phyloP scores from a whole-genome alignment of 2,113 vertebrate genomes.

The Bujurquina vittata region DNA sequence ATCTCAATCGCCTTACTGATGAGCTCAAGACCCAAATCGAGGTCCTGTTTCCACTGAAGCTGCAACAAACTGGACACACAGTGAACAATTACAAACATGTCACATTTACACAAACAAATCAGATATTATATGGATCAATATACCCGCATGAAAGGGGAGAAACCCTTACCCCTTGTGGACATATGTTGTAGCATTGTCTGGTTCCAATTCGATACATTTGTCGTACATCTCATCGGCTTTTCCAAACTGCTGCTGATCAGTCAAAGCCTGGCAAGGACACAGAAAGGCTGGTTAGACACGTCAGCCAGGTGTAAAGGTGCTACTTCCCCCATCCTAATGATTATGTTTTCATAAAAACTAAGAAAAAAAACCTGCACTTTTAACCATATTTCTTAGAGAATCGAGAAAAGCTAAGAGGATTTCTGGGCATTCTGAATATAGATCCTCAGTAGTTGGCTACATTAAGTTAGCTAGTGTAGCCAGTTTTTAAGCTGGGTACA shows the following conservation, averaged over 20 bases:
- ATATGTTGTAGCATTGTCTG: constrained; percentile 97
- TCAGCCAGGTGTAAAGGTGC: too few relatives aligned
- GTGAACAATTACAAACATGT: background rate
- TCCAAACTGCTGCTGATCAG: constrained; percentile 98
- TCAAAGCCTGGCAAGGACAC: constrained; percentile 86
- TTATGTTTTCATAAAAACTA: background rate
- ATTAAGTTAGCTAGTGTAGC: background rate
- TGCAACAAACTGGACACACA: constrained; percentile 89
- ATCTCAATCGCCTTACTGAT: constrained; percentile 99
- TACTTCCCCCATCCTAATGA: background rate
- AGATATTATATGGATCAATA: background rate
- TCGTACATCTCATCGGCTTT: constrained; percentile 99
- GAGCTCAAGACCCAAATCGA: constrained; percentile 95
- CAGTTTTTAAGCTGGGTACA: too few relatives aligned
- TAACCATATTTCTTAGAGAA: background rate
- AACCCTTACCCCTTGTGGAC: constrained; percentile 96
- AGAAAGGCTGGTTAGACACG: accelerated
- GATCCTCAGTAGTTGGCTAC: background rate
- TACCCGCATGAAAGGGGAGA: background rate
- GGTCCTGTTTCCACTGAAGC: constrained; percentile 99
- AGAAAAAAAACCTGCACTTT: background rate
- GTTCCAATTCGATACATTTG: constrained; percentile 97
- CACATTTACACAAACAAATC: background rate
- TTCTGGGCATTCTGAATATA: background rate
- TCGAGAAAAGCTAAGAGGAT: background rate